These are phyloP conservation scores for Lymantria monacha DNA, from an alignment of 2,888 invertebrate genomes.

Conservation along the genomic window DNA sequence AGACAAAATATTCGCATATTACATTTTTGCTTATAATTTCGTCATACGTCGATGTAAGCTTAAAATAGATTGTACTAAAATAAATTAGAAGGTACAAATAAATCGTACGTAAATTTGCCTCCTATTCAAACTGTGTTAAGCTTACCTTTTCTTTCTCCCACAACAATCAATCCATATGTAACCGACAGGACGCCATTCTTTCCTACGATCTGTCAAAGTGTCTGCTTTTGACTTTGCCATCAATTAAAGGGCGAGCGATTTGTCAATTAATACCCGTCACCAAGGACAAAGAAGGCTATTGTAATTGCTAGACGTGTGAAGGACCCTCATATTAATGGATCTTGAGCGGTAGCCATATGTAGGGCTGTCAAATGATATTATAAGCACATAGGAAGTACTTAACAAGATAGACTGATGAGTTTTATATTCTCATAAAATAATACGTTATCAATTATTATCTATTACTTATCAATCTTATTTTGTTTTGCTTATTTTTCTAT, in stretches of 20 bases:
- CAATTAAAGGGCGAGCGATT: conserved; percentile 48
- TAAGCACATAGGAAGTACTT: background rate
- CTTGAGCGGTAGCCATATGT: conserved; percentile 34
- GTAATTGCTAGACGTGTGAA: conserved; percentile 55
- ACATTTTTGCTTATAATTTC: no score
- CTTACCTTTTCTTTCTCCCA: background rate
- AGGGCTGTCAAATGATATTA: conserved; percentile 6
- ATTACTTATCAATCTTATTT: no score
- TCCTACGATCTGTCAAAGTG: conserved; percentile 35
- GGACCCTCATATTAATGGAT: conserved; percentile 57
- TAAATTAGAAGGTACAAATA: no score
- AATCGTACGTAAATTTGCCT: no score
- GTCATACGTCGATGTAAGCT: no score
- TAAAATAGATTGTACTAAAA: no score
- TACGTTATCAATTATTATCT: no score
- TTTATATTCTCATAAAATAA: no score
- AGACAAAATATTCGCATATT: no score
- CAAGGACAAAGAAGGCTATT: conserved; percentile 53
- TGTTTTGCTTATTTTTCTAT: no score
- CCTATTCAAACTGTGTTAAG: no score
- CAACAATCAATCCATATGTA: conserved; percentile 18
- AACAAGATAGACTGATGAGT: background rate
- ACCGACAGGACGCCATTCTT: conserved; percentile 20
- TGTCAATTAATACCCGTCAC: conserved; percentile 63
- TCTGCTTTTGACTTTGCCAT: conserved; percentile 42